These are phyloP conservation scores for Sycophila texana DNA, from an alignment of 2,888 invertebrate genomes.

Conservation along the genomic window DNA sequence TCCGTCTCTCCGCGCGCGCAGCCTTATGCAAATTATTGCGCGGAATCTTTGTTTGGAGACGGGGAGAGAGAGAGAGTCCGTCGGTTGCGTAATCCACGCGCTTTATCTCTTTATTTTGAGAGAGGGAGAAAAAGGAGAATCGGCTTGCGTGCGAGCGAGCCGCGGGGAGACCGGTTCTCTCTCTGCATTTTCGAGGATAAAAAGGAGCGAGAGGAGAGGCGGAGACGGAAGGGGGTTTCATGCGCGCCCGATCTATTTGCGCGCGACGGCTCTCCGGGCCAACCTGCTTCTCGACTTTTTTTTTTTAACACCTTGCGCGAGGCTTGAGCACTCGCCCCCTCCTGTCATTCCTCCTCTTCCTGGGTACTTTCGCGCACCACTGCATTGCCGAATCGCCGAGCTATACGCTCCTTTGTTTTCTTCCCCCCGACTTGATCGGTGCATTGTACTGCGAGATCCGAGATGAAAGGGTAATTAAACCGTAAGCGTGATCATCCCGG, in stretches of 20 bases:
- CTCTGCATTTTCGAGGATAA: no score
- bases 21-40: constrained; percentile 53
- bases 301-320: constrained; percentile 29
- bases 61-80: constrained; percentile 3
- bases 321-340: neutral
- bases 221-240: constrained; percentile 14
- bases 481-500: no score
- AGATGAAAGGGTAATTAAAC: neutral
- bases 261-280: neutral
- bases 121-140: constrained; percentile 15
- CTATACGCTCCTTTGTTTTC: neutral
- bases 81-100: constrained; percentile 48
- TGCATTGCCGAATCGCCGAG: neutral
- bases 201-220: constrained; percentile 5
- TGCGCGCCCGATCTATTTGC: constrained; percentile 32
- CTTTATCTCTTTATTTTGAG: constrained; percentile 41
- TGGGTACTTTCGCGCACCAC: neutral
- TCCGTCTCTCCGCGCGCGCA: neutral
- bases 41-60: constrained; percentile 46
- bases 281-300: constrained; percentile 18
- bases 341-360: neutral
- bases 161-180: no score
- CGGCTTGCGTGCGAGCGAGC: neutral
- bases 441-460: constrained; percentile 16
- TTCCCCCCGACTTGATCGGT: neutral